These are phyloP conservation scores for Sesamia nonagrioides DNA, from an alignment of 1,140 invertebrate species.

Conservation along the genomic window DNA sequence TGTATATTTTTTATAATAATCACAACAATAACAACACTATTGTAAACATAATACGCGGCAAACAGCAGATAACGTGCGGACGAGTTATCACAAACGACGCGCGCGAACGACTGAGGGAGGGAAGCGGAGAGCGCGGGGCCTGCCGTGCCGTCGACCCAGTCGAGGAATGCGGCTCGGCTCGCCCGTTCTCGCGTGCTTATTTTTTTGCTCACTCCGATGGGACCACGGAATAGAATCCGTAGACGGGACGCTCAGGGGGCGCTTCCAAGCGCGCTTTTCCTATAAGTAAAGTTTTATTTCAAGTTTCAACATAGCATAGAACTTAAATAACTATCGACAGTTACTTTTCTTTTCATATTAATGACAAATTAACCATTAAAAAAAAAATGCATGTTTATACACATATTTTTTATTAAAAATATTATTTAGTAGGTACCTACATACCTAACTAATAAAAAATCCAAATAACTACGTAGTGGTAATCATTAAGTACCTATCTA, in stretches of 20 bases:
- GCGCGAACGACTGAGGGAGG: slow-evolving; percentile 79
- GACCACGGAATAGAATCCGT: no score
- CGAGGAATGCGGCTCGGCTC: slow-evolving; percentile 80
- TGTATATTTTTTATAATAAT: slow-evolving; percentile 59
- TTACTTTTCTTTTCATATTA: no score
- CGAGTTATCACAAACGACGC: slow-evolving; percentile 74
- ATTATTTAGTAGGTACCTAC: no score
- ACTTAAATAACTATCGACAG: not conserved
- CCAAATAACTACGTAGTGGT: no score
- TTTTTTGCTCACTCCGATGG: slow-evolving; percentile 73
- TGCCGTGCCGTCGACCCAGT: slow-evolving; percentile 81
- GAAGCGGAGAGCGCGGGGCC: slow-evolving; percentile 71
- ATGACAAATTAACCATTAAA: no score
- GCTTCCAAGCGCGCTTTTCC: slow-evolving; percentile 49
- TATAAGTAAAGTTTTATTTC: slow-evolving; percentile 8
- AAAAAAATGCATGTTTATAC: no score
- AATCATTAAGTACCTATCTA: no score
- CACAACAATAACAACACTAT: slow-evolving; percentile 81
- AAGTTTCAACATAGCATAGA: not conserved
- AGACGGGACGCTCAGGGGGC: slow-evolving; percentile 57
- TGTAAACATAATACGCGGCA: slow-evolving; percentile 81
- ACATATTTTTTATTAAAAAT: no score
- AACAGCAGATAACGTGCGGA: slow-evolving; percentile 65
- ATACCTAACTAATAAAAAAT: no score
- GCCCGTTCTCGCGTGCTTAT: slow-evolving; percentile 80